phyloP scores from a whole-genome alignment of 2,888 invertebrate species.

The Brachyptera putata region DNA sequence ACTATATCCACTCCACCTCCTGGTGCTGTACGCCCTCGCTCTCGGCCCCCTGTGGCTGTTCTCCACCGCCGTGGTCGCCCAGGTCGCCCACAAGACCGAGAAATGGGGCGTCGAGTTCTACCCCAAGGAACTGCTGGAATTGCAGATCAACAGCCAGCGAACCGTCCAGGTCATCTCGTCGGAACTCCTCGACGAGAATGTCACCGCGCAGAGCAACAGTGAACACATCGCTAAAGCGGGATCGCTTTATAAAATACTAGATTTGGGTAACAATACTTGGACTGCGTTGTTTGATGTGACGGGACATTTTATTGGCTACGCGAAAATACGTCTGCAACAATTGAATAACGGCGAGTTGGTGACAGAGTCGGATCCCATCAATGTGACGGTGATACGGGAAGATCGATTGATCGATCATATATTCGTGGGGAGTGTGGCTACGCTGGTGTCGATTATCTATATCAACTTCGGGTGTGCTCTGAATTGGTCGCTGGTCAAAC shows the following conservation, averaged over 20 bases:
- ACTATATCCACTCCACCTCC: slow-evolving; percentile 56
- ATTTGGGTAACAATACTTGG: slow-evolving; percentile 37
- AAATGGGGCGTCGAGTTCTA: slow-evolving; percentile 42
- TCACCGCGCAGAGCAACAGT: slow-evolving; percentile 17
- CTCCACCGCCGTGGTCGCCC: slow-evolving; percentile 47
- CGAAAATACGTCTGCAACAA: slow-evolving; percentile 15
- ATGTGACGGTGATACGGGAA: slow-evolving; percentile 54
- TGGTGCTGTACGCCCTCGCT: slow-evolving; percentile 53
- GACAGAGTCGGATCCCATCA: slow-evolving; percentile 41
- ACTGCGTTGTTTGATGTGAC: slow-evolving; percentile 45
- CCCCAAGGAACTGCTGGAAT: slow-evolving; percentile 42
- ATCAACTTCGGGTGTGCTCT: slow-evolving; percentile 89
- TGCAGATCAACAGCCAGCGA: slow-evolving; percentile 50
- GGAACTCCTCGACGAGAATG: slow-evolving; percentile 38
- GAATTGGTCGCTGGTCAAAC: slow-evolving; percentile 65
- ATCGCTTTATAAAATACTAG: slow-evolving; percentile 6
- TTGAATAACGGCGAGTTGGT: slow-evolving; percentile 25
- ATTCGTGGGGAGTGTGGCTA: slow-evolving; percentile 70
- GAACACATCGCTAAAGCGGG: slow-evolving; percentile 1
- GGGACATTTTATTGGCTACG: slow-evolving; percentile 40
- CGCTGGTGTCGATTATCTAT: slow-evolving; percentile 74
- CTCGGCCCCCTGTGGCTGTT: slow-evolving; percentile 53
- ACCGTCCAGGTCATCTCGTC: slow-evolving; percentile 46
- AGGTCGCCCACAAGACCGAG: slow-evolving; percentile 36
- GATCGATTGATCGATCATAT: slow-evolving; percentile 64